These are phyloP conservation scores for Desoria tigrina DNA, from an alignment of 2,888 invertebrate species.

Conservation along the genomic window DNA sequence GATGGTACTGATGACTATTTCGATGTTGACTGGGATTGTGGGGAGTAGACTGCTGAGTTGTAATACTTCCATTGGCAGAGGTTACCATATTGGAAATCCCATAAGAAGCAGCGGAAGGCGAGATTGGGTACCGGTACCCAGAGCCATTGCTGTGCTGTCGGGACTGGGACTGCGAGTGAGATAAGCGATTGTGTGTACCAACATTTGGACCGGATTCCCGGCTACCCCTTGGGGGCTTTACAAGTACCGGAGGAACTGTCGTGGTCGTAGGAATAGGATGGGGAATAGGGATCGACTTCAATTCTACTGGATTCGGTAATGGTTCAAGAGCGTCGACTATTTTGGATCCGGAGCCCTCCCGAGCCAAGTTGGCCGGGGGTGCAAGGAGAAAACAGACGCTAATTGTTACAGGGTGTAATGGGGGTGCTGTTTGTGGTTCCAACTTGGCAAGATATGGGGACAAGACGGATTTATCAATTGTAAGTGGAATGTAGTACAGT, in stretches of 20 bases:
- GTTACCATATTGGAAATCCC: no score
- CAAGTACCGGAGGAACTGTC: not conserved
- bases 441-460: slow-evolving; percentile 64
- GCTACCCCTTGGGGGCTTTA: slow-evolving; percentile 13
- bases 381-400: slow-evolving; percentile 63
- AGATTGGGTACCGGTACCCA: slow-evolving; percentile 13
- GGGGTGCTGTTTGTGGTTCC: slow-evolving; percentile 63
- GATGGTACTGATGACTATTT: slow-evolving; percentile 11
- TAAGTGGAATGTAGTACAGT: slow-evolving; percentile 82
- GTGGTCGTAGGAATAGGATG: slow-evolving; percentile 6
- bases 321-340: not conserved
- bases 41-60: no score
- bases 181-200: slow-evolving; percentile 36
- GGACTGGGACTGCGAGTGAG: slow-evolving; percentile 25
- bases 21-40: no score
- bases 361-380: not conserved
- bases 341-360: not conserved
- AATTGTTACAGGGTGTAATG: slow-evolving; percentile 83
- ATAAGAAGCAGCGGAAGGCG: not conserved
- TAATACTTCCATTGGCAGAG: no score
- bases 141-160: not conserved
- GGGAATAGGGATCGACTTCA: not conserved
- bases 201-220: slow-evolving; percentile 23
- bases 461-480: slow-evolving; percentile 73
- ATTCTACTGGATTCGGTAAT: not conserved